A percentile compares a stretch with the other conserved stretches of the same genome.
Conservation (phyloP, 2,797 vertebrate species). For the Microctenopoma stevenorrisi region DNA sequence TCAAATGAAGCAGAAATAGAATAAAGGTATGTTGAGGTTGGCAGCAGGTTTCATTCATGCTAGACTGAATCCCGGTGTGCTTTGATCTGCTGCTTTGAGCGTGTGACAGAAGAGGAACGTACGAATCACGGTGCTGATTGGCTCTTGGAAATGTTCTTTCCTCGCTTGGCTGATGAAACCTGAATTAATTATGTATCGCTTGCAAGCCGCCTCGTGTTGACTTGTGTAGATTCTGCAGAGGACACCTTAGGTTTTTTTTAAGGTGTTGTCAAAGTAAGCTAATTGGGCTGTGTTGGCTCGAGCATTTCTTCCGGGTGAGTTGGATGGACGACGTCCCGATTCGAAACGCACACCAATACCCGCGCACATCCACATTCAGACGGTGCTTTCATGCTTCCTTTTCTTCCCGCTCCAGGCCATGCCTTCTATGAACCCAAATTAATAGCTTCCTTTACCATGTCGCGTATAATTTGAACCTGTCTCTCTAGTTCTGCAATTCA, state of each 20-base stretch:
- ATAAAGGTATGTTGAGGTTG: constrained; percentile 28
- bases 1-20: constrained; percentile 48
- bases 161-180: constrained; percentile 34
- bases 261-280: constrained; percentile 31
- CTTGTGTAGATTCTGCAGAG: constrained; percentile 14
- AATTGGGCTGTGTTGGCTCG: constrained; percentile 23
- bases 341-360: constrained; percentile 13
- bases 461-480: constrained; percentile 70
- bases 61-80: constrained; percentile 28
- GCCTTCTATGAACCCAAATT: constrained; percentile 70
- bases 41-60: constrained; percentile 34
- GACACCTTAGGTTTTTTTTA: constrained; percentile 33
- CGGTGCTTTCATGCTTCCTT: constrained; percentile 40
- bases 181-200: constrained; percentile 50
- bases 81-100: constrained; percentile 50
- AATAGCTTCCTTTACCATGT: constrained; percentile 70
- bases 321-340: constrained; percentile 18
- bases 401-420: constrained; percentile 38
- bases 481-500: constrained; percentile 56
- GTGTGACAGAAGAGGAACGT: constrained; percentile 13
- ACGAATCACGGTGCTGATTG: constrained; percentile 44
- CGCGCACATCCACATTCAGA: constrained; percentile 32
- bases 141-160: constrained; percentile 5
- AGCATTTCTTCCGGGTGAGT: constrained; percentile 21
- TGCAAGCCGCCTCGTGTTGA: constrained; percentile 24